Conservation (phyloP, 1,140 invertebrate genomes). For the Drosophila triauraria region DNA sequence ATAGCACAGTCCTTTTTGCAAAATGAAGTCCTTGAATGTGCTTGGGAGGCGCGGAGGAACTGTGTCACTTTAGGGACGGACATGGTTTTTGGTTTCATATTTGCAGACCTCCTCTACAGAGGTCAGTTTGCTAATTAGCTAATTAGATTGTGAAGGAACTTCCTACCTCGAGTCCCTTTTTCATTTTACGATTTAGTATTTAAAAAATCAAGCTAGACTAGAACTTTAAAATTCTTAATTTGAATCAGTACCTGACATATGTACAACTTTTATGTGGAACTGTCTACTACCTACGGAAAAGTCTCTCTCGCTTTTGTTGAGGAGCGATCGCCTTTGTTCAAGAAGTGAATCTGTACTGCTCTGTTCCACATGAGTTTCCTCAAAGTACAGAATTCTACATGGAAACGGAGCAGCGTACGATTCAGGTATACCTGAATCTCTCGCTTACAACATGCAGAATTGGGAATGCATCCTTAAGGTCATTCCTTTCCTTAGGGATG, state of each 20-base stretch:
- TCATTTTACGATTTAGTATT: background rate
- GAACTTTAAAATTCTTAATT: background rate
- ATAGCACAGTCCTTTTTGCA: slow-evolving; percentile 26
- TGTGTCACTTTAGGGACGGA: slow-evolving; percentile 54
- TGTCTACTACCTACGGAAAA: too few relatives aligned
- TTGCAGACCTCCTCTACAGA: slow-evolving; percentile 18
- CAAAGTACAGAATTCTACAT: too few relatives aligned
- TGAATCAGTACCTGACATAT: slow-evolving; percentile 4
- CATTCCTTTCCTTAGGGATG: too few relatives aligned
- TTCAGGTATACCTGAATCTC: too few relatives aligned
- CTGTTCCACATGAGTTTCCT: too few relatives aligned
- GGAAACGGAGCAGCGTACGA: too few relatives aligned
- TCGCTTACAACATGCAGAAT: too few relatives aligned
- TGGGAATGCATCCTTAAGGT: too few relatives aligned
- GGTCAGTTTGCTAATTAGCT: slow-evolving; percentile 59
- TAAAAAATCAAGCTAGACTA: background rate
- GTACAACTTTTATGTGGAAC: too few relatives aligned
- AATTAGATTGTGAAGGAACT: slow-evolving; percentile 53
- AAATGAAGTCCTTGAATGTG: slow-evolving; percentile 52
- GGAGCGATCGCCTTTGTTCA: too few relatives aligned
- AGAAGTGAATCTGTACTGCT: too few relatives aligned
- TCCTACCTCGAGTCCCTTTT: background rate
- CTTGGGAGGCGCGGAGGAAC: slow-evolving; percentile 11
- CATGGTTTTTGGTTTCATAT: slow-evolving; percentile 56
- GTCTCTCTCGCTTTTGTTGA: too few relatives aligned